Conservation (phyloP, 2,888 invertebrate species). For the Neria commutata region DNA sequence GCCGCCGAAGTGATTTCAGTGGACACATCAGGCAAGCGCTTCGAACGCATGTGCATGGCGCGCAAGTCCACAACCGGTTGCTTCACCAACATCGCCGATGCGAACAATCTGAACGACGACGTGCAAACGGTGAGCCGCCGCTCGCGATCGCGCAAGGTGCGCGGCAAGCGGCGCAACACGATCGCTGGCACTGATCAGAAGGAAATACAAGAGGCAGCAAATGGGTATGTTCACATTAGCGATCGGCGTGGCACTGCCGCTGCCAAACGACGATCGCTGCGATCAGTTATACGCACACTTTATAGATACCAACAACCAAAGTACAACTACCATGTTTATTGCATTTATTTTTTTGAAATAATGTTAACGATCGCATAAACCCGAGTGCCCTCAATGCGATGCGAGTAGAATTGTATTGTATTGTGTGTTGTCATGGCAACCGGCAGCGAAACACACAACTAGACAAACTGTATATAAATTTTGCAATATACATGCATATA, state of each 20-base stretch:
- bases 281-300: not conserved
- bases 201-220: conserved; percentile 84
- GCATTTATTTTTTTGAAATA: conserved; percentile 17
- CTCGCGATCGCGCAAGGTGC: conserved; percentile 75
- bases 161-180: conserved; percentile 87
- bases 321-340: conserved; percentile 16
- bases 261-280: too few relatives aligned
- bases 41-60: conserved; percentile 86
- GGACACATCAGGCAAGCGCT: conserved; percentile 85
- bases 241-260: too few relatives aligned
- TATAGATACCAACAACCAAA: too few relatives aligned
- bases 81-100: conserved; percentile 47
- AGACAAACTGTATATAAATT: conserved; percentile 27
- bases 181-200: conserved; percentile 89
- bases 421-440: too few relatives aligned
- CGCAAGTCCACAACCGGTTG: conserved; percentile 74
- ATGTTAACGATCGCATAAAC: too few relatives aligned
- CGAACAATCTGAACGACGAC: conserved; percentile 62
- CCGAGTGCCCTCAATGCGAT: too few relatives aligned
- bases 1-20: conserved; percentile 87
- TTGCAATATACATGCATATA: conserved; percentile 21
- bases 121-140: conserved; percentile 72
- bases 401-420: too few relatives aligned
- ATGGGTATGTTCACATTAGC: conserved; percentile 84
- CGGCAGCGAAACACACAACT: not conserved